Percentiles rank a stretch among this genome's conserved stretches.
Conservation (phyloP, 2,888 invertebrate species). For the Eupsilia transversa region DNA sequence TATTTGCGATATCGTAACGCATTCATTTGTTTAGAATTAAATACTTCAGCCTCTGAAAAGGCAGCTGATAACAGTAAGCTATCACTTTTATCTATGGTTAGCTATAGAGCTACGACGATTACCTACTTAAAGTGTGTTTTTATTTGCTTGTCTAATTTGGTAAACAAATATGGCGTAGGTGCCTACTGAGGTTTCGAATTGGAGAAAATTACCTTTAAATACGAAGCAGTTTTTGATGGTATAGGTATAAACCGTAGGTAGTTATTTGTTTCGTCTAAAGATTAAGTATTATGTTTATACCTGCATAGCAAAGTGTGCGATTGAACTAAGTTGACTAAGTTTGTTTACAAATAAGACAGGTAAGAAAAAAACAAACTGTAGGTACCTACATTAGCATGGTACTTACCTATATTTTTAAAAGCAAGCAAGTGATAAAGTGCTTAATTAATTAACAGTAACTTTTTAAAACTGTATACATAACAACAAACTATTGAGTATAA, state of each 20-base stretch:
- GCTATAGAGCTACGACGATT: constrained; percentile 6
- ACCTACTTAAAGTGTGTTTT: not conserved
- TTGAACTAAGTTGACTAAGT: not conserved
- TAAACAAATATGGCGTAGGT: constrained; percentile 8
- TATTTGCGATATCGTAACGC: constrained; percentile 43
- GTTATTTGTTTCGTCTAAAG: not conserved
- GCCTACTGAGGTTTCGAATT: not conserved
- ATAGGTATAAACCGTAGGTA: not conserved
- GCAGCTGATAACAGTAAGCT: constrained; percentile 43
- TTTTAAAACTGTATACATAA: not conserved
- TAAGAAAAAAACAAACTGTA: not conserved
- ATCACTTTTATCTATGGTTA: constrained; percentile 16
- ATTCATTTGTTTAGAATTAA: constrained; percentile 45
- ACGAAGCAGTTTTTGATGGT: not conserved
- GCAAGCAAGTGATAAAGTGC: not conserved
- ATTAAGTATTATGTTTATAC: not conserved
- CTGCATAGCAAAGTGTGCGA: not conserved
- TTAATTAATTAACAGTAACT: constrained; percentile 1
- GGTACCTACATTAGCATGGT: not conserved
- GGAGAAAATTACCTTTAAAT: not conserved
- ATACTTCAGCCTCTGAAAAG: constrained; percentile 34
- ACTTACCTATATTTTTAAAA: no score
- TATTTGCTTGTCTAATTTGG: constrained; percentile 3
- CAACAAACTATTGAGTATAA: no score
- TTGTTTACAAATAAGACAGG: not conserved